A percentile compares a stretch with the other conserved stretches of the same genome.
phyloP scores from a whole-genome alignment of 2,888 invertebrate species.

The Euplexia lucipara region DNA sequence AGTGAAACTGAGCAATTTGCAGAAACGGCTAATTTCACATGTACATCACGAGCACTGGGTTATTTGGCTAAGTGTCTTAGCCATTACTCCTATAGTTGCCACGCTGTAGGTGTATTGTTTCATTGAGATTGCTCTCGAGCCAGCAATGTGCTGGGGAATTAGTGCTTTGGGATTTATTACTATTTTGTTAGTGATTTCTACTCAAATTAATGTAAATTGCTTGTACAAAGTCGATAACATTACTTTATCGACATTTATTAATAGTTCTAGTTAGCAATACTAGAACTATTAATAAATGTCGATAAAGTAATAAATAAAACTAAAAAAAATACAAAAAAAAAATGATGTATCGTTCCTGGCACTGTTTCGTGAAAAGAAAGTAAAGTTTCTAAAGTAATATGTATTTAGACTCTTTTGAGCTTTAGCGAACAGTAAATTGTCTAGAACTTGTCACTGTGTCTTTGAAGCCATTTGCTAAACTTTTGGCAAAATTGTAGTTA shows the following conservation, averaged over 20 bases:
- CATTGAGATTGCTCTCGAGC: conserved; percentile 12
- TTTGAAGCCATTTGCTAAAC: conserved; percentile 47
- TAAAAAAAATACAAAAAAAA: background rate
- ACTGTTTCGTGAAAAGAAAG: conserved; percentile 8
- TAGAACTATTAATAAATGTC: too few species aligned
- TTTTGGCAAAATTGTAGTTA: conserved; percentile 42
- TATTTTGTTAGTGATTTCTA: background rate
- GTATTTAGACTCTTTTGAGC: conserved; percentile 31
- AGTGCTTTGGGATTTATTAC: background rate
- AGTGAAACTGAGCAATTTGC: conserved; percentile 68
- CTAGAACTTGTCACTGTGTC: conserved; percentile 33
- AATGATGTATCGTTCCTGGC: background rate
- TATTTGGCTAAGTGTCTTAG: conserved; percentile 51
- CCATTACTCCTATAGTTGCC: conserved; percentile 38
- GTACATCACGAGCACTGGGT: conserved; percentile 52
- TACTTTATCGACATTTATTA: too few species aligned
- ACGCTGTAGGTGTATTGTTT: conserved; percentile 33
- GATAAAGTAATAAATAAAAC: too few species aligned
- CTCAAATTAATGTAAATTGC: background rate
- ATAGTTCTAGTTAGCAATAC: too few species aligned
- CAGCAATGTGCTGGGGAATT: background rate
- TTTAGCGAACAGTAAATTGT: conserved; percentile 32
- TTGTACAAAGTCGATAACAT: too few species aligned
- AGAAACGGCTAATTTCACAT: conserved; percentile 68
- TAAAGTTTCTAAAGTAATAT: conserved; percentile 37